A percentile compares a stretch with the other conserved stretches of the same genome.
phyloP scores from a whole-genome alignment of 1,140 invertebrate species.

The Aphidius gifuensis region DNA sequence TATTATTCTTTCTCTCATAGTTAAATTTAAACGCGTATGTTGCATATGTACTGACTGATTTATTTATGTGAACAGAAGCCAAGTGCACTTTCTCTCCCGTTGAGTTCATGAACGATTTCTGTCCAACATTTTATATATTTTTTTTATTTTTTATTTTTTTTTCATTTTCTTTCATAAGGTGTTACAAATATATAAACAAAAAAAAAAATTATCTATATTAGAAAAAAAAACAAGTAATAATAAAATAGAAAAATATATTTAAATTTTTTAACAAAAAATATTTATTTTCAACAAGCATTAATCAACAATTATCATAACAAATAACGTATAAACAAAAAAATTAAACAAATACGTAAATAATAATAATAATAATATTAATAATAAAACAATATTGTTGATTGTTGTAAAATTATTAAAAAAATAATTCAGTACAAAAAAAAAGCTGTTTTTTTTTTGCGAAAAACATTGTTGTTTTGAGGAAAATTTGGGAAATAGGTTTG shows the following conservation, averaged over 20 bases:
- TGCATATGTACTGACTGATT: no score
- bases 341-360: slow-evolving; percentile 40
- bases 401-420: no score
- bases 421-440: no score
- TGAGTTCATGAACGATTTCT: slow-evolving; percentile 2
- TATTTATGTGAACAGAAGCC: no score
- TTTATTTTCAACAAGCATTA: slow-evolving; percentile 40
- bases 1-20: slow-evolving; percentile 6
- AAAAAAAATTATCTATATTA: no score
- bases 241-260: slow-evolving; percentile 7
- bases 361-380: slow-evolving; percentile 22
- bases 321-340: slow-evolving; percentile 41
- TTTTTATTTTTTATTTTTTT: no score
- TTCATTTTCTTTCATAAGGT: no score
- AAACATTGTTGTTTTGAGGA: no score
- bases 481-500: slow-evolving; percentile 1
- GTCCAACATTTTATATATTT: neutral
- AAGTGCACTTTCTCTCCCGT: no score
- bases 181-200: no score
- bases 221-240: neutral
- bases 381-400: slow-evolving; percentile 8
- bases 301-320: slow-evolving; percentile 20
- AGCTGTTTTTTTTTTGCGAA: no score
- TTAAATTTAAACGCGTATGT: neutral
- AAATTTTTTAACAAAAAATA: slow-evolving; percentile 43